Evolutionary conservation across 2,797 vertebrate genomes (phyloP).

Genomic region (Eulemur rubriventer): DNA sequence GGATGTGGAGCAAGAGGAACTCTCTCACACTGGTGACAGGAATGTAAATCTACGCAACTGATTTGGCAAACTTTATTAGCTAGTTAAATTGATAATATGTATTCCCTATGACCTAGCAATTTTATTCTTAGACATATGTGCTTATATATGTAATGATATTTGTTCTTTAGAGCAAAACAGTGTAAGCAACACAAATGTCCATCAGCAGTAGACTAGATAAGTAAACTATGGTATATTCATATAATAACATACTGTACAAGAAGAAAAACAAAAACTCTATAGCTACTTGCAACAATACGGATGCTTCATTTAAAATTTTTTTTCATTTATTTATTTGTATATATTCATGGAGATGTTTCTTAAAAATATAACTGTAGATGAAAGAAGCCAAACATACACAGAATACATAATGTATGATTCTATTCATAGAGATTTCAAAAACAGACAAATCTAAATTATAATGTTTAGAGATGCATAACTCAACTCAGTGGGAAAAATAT

Average conservation of each 20-base stretch:
- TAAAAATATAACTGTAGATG: neutral
- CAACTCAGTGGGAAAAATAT: neutral
- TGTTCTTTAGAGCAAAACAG: neutral
- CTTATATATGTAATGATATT: neutral
- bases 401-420: neutral
- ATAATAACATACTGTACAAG: too few relatives aligned
- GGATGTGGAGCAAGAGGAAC: too few relatives aligned
- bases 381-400: neutral
- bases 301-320: neutral
- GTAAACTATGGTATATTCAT: neutral
- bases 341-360: too few relatives aligned
- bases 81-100: neutral
- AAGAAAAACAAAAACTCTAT: neutral
- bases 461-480: neutral
- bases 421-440: neutral
- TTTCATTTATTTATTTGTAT: too few relatives aligned
- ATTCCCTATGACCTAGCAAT: neutral
- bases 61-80: neutral
- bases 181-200: neutral
- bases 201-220: neutral
- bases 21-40: too few relatives aligned
- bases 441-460: neutral
- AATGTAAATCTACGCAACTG: too few relatives aligned
- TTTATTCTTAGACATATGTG: neutral
- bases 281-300: neutral